phyloP scores from a whole-genome alignment of 1,140 invertebrate species.

The Drosophila sp. region DNA sequence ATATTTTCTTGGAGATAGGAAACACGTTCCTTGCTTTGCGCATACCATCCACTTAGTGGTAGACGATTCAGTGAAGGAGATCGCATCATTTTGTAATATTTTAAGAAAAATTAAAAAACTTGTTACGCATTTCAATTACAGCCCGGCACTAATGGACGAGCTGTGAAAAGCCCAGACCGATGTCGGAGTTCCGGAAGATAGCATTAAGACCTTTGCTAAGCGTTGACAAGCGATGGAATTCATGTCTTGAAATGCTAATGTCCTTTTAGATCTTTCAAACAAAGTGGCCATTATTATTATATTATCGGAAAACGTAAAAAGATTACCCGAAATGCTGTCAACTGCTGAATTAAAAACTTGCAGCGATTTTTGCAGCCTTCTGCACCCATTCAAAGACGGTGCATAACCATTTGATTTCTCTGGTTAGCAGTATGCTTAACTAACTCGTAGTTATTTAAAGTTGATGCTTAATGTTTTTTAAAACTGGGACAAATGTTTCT shows the following conservation, averaged over 20 bases:
- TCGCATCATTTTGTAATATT: slow-evolving; percentile 22
- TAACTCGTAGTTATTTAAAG: no score
- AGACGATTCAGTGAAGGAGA: slow-evolving; percentile 23
- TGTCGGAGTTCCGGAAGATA: slow-evolving; percentile 11
- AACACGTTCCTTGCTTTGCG: slow-evolving; percentile 27
- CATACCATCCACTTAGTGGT: slow-evolving; percentile 31
- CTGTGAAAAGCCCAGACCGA: slow-evolving; percentile 22
- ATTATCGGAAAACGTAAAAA: slow-evolving; percentile 9
- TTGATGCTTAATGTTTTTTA: no score
- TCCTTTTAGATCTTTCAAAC: slow-evolving; percentile 15
- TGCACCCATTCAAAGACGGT: no score
- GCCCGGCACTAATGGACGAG: slow-evolving; percentile 18
- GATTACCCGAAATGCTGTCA: slow-evolving; percentile 18
- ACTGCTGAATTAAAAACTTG: no score
- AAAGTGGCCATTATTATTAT: slow-evolving; percentile 12
- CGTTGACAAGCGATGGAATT: slow-evolving; percentile 22
- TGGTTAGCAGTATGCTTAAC: no score
- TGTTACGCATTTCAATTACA: slow-evolving; percentile 27
- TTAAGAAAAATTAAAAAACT: slow-evolving; percentile 30
- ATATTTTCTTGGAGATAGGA: slow-evolving; percentile 23
- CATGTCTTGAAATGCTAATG: slow-evolving; percentile 21
- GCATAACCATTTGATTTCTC: no score
- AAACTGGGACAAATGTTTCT: no score
- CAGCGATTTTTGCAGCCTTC: no score
- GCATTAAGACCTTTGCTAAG: slow-evolving; percentile 7